These are phyloP conservation scores for Cyprinodon brontotheroides DNA, from an alignment of 2,113 vertebrate genomes.

Conservation along the genomic window DNA sequence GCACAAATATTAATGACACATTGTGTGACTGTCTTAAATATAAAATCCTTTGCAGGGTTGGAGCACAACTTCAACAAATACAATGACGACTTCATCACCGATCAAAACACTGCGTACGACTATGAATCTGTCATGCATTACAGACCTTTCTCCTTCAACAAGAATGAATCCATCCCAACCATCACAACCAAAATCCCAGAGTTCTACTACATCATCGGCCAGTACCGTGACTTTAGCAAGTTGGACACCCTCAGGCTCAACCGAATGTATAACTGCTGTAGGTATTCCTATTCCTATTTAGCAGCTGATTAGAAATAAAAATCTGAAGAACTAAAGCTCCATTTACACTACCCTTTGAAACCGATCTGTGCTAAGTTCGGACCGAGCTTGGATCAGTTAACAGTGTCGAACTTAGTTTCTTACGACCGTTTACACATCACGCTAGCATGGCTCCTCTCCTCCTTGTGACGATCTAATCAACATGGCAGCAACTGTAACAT, in stretches of 20 bases:
- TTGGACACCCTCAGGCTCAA: slow-evolving; percentile 87
- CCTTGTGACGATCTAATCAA: too few species aligned
- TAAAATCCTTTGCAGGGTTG: slow-evolving; percentile 67
- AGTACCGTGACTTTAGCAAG: slow-evolving; percentile 88
- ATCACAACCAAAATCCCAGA: slow-evolving; percentile 90
- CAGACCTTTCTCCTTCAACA: slow-evolving; percentile 87
- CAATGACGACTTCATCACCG: slow-evolving; percentile 82
- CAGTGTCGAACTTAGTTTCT: too few species aligned
- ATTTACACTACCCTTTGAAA: background rate
- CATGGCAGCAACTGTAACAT: too few species aligned
- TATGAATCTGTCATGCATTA: slow-evolving; percentile 96
- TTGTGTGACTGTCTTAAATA: background rate
- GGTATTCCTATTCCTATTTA: slow-evolving; percentile 57
- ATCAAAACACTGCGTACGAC: slow-evolving; percentile 93
- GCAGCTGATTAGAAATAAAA: background rate
- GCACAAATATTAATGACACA: too few species aligned
- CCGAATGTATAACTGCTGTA: slow-evolving; percentile 94
- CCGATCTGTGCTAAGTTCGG: too few species aligned
- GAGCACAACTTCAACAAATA: slow-evolving; percentile 89
- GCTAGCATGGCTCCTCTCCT: too few species aligned
- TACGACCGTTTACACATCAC: too few species aligned
- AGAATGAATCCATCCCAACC: slow-evolving; percentile 83
- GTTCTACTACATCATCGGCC: slow-evolving; percentile 88
- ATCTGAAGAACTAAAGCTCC: background rate
- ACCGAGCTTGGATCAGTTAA: too few species aligned